Evolutionary conservation across 2,888 invertebrate species (phyloP), one percentile per base, ranked within the genome.

Genomic region (Antitype chi): DNA sequence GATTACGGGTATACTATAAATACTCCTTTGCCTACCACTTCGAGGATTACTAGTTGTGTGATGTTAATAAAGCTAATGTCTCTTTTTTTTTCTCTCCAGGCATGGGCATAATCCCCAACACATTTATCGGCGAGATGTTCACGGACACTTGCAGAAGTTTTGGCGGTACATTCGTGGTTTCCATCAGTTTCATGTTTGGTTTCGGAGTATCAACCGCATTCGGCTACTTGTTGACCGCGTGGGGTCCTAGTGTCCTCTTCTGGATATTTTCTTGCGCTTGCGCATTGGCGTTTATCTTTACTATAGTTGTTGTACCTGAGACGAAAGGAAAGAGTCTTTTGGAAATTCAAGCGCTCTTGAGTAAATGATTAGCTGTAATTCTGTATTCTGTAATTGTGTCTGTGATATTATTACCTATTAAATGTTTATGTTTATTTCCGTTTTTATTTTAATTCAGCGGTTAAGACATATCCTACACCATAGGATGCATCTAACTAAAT

Each of bases 101-200:
- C 55, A 85, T 93, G 6, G 90, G 88, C 0, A 89, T 90, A 3
- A 90, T 93, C 20, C 93, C 93, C 1, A 74, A 69, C 17, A 89
- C 91, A 0, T 86, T 92, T 0, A 87, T 87, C 0, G 90, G 92
- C 0, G 93, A 93, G 76, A 90, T 93, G 91, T 93, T 90, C 76
- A 85, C 88, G 0, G 74, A 90, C 2, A 91, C 90, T 77, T 89
- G 91, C 15, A 85, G 93, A 6, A 87, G 90, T 20, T 82, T 85
- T 0, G 93, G 92, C 0, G 88, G 91, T 0, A 85, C 91, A 0
- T 47, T 90, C 0, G 78, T 89, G 0, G 28, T 89, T 1, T 89
- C 90, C 20, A 70, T 85, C 0, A 81, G 78, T 3, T 91, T 90
- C 87, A 5, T 91, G 0, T 78, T 88, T 1, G 92, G 91, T 0